A percentile compares a stretch with the other conserved stretches of the same genome.
These are phyloP conservation scores for Bombus superbus DNA, from an alignment of 1,140 invertebrate species.

Conservation along the genomic window DNA sequence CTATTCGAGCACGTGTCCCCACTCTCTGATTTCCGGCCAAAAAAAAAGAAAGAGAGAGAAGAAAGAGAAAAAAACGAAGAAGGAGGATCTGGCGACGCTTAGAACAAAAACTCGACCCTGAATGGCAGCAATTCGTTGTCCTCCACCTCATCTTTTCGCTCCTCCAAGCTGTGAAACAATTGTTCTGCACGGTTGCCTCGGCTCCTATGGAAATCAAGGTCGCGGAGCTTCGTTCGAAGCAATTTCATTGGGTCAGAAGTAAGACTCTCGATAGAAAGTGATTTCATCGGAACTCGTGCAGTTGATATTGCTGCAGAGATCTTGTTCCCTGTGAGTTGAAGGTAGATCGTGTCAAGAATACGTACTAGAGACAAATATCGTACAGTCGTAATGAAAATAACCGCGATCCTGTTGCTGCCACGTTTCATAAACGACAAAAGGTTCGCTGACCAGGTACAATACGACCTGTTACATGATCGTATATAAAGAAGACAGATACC, in stretches of 20 bases:
- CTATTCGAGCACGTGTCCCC: constrained; percentile 67
- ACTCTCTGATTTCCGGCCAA: constrained; percentile 52
- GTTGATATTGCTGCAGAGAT: background rate
- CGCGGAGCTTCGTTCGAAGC: background rate
- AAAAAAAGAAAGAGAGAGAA: background rate
- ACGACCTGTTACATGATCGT: constrained; percentile 38
- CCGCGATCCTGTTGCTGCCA: background rate
- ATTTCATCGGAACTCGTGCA: background rate
- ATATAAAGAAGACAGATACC: background rate
- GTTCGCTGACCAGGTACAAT: constrained; percentile 57
- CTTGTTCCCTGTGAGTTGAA: background rate
- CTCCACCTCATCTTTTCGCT: constrained; percentile 3
- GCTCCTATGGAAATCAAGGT: constrained; percentile 17
- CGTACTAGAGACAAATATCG: background rate
- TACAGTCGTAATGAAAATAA: background rate
- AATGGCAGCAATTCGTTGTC: constrained; percentile 27
- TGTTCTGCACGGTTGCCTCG: constrained; percentile 23
- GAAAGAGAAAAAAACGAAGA: background rate
- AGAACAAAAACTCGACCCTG: constrained; percentile 56
- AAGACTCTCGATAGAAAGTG: background rate
- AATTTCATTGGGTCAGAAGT: background rate
- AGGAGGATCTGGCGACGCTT: constrained; percentile 37
- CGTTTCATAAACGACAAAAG: constrained; percentile 33
- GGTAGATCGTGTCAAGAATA: background rate
- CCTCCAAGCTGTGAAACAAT: constrained; percentile 16